These are phyloP conservation scores for Drosophila watanabei DNA, from an alignment of 1,140 invertebrate genomes.

Conservation along the genomic window DNA sequence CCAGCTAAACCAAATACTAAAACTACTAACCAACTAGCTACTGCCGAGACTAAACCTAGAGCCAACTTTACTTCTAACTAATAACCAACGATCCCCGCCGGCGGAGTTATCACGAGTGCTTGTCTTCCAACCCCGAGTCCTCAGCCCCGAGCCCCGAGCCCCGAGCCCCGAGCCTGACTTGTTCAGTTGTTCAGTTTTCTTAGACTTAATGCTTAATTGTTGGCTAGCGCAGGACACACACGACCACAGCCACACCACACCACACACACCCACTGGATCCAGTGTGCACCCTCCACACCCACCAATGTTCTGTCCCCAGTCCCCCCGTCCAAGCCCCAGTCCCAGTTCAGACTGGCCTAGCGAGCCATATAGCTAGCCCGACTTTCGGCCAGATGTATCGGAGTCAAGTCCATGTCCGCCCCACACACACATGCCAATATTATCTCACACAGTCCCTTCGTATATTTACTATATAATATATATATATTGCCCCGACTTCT, in stretches of 20 bases:
- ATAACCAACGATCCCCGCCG: conserved; percentile 15
- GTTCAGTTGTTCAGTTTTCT: conserved; percentile 28
- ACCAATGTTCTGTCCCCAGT: conserved; percentile 27
- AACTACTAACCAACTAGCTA: conserved; percentile 33
- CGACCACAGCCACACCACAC: neutral
- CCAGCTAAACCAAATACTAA: conserved; percentile 24
- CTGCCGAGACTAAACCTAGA: conserved; percentile 21
- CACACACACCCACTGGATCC: conserved; percentile 1
- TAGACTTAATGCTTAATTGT: conserved; percentile 21
- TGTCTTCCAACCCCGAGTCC: conserved; percentile 2
- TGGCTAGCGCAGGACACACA: conserved; percentile 22
- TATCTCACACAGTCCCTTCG: conserved; percentile 20
- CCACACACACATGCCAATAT: conserved; percentile 16
- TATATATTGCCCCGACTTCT: conserved; percentile 36
- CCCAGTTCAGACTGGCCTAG: conserved; percentile 4
- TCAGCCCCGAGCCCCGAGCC: neutral
- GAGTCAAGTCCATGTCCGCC: neutral
- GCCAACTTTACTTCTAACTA: conserved; percentile 18
- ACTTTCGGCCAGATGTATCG: neutral
- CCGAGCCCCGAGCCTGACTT: conserved; percentile 3
- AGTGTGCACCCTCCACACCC: conserved; percentile 29
- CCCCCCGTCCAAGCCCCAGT: conserved; percentile 3
- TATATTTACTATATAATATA: conserved; percentile 13
- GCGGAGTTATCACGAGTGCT: conserved; percentile 24
- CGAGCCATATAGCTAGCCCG: conserved; percentile 6